Percentiles rank a stretch among this genome's conserved stretches.
These are phyloP conservation scores for Globia sparganii DNA, from an alignment of 2,888 invertebrate genomes.

Conservation along the genomic window DNA sequence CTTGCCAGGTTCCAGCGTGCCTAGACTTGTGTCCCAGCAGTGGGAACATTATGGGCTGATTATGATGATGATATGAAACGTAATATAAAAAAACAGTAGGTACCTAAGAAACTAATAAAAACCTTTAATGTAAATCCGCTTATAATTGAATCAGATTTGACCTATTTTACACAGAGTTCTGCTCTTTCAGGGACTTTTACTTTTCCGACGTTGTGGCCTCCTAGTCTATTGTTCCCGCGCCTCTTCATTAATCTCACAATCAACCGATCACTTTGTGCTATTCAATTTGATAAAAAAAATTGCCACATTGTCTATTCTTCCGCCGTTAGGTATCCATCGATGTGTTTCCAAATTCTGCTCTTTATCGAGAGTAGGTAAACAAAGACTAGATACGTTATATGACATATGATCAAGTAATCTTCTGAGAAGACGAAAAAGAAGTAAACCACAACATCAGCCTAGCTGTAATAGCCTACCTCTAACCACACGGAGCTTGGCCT, in stretches of 20 bases:
- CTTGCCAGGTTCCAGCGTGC: too few species aligned
- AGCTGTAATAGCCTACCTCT: neutral
- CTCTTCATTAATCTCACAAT: conserved; percentile 20
- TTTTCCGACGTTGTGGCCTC: neutral
- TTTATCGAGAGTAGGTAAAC: neutral
- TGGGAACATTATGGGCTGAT: too few species aligned
- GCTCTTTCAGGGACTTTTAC: neutral
- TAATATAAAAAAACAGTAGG: too few species aligned
- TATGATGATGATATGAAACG: too few species aligned
- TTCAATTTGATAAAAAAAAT: neutral
- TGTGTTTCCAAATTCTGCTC: neutral
- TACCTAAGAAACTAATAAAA: neutral
- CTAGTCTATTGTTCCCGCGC: conserved; percentile 14
- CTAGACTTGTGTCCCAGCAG: neutral
- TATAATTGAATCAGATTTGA: conserved; percentile 6
- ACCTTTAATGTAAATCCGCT: neutral
- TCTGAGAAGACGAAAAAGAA: neutral
- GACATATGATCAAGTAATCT: neutral
- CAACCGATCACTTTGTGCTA: neutral
- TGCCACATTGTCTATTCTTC: neutral
- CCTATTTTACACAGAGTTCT: neutral
- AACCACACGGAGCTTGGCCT: neutral
- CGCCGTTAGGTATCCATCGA: neutral
- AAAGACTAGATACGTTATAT: conserved; percentile 1
- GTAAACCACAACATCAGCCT: neutral